These are phyloP conservation scores for Hippocampus barbouri DNA, from an alignment of 2,113 vertebrate species.

Conservation along the genomic window DNA sequence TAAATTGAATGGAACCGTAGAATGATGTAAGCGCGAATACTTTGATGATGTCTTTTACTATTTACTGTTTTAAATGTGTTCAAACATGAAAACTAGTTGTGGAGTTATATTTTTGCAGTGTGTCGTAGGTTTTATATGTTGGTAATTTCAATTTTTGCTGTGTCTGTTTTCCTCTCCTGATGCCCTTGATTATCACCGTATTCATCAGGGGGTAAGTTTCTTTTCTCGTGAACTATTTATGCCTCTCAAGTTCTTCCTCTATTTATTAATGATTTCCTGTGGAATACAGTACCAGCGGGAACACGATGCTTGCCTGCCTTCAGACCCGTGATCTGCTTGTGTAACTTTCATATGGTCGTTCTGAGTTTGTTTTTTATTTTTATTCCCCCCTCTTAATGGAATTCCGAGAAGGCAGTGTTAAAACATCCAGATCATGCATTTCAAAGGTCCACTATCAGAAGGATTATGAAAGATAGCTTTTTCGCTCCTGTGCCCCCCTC, in stretches of 20 bases:
- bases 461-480: constrained; percentile 81
- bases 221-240: neutral
- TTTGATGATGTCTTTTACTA: neutral
- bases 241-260: neutral
- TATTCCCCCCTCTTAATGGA: constrained; percentile 26
- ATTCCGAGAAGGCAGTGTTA: constrained; percentile 52
- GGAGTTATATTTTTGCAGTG: neutral
- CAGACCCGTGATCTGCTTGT: constrained; percentile 18
- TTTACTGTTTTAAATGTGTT: neutral
- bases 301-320: neutral
- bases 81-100: neutral
- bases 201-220: constrained; percentile 67
- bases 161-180: neutral
- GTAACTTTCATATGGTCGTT: constrained; percentile 41
- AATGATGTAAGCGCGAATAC: neutral
- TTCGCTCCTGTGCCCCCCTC: constrained; percentile 66
- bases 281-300: neutral
- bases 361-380: constrained; percentile 24
- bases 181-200: constrained; percentile 14
- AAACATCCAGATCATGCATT: constrained; percentile 72
- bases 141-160: neutral
- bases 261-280: neutral
- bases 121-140: neutral
- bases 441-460: constrained; percentile 78
- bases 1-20: neutral